Conservation (phyloP, 2,797 vertebrate species). For the Gymnocypris eckloni region DNA sequence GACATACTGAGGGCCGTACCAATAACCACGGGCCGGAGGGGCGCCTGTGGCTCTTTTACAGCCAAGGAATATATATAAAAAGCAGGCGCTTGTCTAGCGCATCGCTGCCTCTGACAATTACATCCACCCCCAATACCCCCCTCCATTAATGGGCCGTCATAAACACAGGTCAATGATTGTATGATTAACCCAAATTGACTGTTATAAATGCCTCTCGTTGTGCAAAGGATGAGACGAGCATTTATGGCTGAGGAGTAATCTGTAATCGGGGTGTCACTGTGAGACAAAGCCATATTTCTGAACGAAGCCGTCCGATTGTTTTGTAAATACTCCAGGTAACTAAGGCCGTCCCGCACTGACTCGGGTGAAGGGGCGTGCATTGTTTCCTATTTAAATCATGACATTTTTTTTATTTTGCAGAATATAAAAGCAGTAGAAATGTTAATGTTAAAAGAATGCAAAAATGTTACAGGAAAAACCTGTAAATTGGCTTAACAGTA, state of each 20-base stretch:
- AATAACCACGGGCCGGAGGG: conserved; percentile 51
- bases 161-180: conserved; percentile 66
- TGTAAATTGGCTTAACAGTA: not conserved
- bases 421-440: not conserved
- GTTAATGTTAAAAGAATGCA: not conserved
- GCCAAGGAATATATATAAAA: conserved; percentile 52
- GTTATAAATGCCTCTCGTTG: conserved; percentile 60
- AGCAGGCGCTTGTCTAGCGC: conserved; percentile 32
- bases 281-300: conserved; percentile 48
- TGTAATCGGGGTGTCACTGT: conserved; percentile 53
- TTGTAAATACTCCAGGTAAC: conserved; percentile 47
- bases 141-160: conserved; percentile 65
- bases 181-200: conserved; percentile 66
- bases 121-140: conserved; percentile 27
- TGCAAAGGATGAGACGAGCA: conserved; percentile 60
- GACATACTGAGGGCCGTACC: conserved; percentile 49
- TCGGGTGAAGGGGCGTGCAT: not conserved
- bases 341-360: conserved; percentile 45
- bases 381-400: conserved; percentile 39
- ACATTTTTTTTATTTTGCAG: not conserved
- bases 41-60: conserved; percentile 57
- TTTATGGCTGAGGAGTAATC: conserved; percentile 60
- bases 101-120: conserved; percentile 47
- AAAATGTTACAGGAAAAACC: not conserved
- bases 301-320: conserved; percentile 50